These are phyloP conservation scores for Strongylocentrotus purpuratus DNA, from an alignment of 35 echinoderm and acorn worm species.

Conservation along the genomic window DNA sequence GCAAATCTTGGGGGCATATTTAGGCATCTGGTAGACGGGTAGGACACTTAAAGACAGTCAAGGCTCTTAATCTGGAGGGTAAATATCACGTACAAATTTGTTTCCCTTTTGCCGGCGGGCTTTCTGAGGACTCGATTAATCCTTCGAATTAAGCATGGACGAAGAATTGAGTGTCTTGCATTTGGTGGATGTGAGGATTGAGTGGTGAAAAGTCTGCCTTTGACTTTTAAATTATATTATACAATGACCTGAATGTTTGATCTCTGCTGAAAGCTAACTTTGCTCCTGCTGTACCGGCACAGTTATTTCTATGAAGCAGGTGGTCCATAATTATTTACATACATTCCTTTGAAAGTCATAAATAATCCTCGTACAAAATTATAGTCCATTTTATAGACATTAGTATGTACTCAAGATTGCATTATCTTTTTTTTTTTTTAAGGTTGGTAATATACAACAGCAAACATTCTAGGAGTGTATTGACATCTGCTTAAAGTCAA, in stretches of 20 bases:
- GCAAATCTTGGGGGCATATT: neutral
- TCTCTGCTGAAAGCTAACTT: neutral
- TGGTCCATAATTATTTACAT: no score
- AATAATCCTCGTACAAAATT: no score
- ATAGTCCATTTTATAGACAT: no score
- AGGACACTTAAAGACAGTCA: neutral
- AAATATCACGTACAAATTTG: slow-evolving; percentile 1
- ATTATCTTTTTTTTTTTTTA: no score
- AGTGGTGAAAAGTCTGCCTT: neutral
- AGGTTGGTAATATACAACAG: no score
- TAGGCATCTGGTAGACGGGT: neutral
- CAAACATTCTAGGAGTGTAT: no score
- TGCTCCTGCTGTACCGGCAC: neutral
- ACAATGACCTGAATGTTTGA: neutral
- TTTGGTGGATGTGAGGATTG: neutral
- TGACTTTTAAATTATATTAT: neutral
- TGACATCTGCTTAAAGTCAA: no score
- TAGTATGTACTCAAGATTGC: no score
- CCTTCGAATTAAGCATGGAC: slow-evolving; percentile 1
- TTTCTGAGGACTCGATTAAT: neutral
- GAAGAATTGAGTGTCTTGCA: neutral
- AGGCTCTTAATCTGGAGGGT: neutral
- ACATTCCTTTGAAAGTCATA: no score
- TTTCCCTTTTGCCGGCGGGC: neutral
- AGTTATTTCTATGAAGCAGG: no score